Evolutionary conservation across 2,888 invertebrate species (phyloP), one percentile per base, ranked within the genome.

Genomic region (Xestia c-nigrum): DNA sequence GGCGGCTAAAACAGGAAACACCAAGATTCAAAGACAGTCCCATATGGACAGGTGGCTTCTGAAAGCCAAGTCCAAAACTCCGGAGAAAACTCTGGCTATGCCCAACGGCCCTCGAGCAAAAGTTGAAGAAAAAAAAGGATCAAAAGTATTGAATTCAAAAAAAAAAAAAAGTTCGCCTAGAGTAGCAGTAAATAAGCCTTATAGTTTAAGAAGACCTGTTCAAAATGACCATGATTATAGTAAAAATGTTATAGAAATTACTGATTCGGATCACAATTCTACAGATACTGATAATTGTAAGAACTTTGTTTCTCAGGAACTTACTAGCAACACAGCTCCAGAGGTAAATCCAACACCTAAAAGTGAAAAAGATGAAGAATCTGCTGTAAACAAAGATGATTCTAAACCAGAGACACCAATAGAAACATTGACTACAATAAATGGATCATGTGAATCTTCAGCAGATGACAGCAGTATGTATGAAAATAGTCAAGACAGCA

Each of bases 11-110:
- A 94, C 96, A 47, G 97, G 96, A 46, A 95, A 95, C n/a, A 94
- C 94, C 1, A 96, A 94, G 86, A 96, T 97, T 14, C 95, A 96
- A 88, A 94, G 90, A 76, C 97, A 97, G 85, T 96, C 97, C 0
- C 97, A 97, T 76, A 97, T 97, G 97, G 97, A 97, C 76, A 92
- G 95, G 63, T 97, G 97, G 97, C 88, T 97, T 12, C 95, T 96
- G 70, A 97, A 97, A 90, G 97, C 97, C 0, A 97, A 97, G 81
- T 96, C 96, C 2, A 96, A 96, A 89, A 96, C 96, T 0, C 96
- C 96, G 70, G 96, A 96, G 78, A 96, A 96, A 90, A 91, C 89
- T 19, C 91, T 92, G 74, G 76, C 89, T 0, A 93, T 91, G 87
- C 76, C 90, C 47, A 90, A 82, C 59, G 76, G 75, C 69, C 59